Percentiles rank a stretch among this genome's conserved stretches.
These are phyloP conservation scores for Digitonthophagus gazella DNA, from an alignment of 2,888 invertebrate genomes.

Conservation along the genomic window DNA sequence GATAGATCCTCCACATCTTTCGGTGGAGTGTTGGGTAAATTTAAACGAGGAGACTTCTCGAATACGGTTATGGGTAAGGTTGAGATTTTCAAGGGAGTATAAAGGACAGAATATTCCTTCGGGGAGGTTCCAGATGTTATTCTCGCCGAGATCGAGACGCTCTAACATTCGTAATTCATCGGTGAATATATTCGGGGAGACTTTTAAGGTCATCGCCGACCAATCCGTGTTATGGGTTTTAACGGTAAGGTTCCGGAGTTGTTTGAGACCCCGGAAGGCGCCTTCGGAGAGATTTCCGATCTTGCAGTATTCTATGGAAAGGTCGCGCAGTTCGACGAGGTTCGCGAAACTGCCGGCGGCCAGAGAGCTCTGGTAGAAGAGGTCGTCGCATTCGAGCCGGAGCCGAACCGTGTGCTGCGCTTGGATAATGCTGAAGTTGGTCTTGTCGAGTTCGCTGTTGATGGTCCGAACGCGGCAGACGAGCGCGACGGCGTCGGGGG, in stretches of 20 bases:
- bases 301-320: conserved; percentile 80
- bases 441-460: conserved; percentile 78
- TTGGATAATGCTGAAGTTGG: conserved; percentile 80
- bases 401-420: conserved; percentile 76
- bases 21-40: conserved; percentile 62
- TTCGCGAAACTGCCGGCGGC: conserved; percentile 75
- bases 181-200: conserved; percentile 71
- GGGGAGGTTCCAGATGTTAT: conserved; percentile 77
- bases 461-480: conserved; percentile 74
- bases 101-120: conserved; percentile 76
- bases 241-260: conserved; percentile 75
- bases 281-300: conserved; percentile 78
- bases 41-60: conserved; percentile 72
- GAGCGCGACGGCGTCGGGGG: conserved; percentile 66
- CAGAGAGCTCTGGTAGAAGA: conserved; percentile 77
- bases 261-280: conserved; percentile 76
- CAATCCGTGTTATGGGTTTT: conserved; percentile 82
- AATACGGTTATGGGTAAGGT: conserved; percentile 76
- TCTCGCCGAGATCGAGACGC: conserved; percentile 73
- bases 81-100: conserved; percentile 70
- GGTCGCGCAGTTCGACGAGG: conserved; percentile 71
- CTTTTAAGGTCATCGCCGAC: conserved; percentile 76
- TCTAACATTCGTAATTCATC: conserved; percentile 72
- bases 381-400: conserved; percentile 75
- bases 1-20: conserved; percentile 69